These are phyloP conservation scores for Seriola dumerili DNA, from an alignment of 2,113 vertebrate genomes.

Conservation along the genomic window DNA sequence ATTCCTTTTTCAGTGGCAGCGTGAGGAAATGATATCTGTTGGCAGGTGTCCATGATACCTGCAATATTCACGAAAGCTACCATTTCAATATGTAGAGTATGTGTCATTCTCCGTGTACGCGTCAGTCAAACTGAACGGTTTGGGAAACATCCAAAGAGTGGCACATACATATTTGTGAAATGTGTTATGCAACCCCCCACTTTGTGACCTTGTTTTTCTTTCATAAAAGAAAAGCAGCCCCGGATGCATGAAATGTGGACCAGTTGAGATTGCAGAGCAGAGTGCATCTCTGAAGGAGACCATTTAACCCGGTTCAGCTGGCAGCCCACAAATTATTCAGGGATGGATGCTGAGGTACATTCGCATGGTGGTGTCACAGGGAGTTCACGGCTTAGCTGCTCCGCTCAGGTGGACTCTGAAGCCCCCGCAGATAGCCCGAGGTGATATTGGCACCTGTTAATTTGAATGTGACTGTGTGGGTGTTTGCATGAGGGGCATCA, in stretches of 20 bases:
- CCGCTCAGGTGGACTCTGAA: conserved; percentile 60
- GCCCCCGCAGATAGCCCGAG: conserved; percentile 27
- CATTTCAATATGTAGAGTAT: conserved; percentile 19
- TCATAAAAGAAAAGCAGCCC: conserved; percentile 21
- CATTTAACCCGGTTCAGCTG: conserved; percentile 71
- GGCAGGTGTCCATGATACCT: conserved; percentile 7
- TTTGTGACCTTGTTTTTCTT: conserved; percentile 62
- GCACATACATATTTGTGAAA: conserved; percentile 32
- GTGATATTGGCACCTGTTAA: conserved; percentile 54
- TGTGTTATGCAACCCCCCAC: conserved; percentile 30
- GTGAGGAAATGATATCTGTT: conserved; percentile 12
- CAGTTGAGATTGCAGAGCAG: conserved; percentile 51
- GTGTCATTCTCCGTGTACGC: background rate
- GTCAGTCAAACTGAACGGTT: conserved; percentile 32
- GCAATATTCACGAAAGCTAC: conserved; percentile 23
- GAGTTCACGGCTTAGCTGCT: conserved; percentile 69
- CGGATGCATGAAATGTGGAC: conserved; percentile 51
- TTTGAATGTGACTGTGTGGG: conserved; percentile 64
- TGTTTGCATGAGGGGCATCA: conserved; percentile 46
- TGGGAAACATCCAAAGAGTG: conserved; percentile 13
- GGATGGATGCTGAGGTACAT: conserved; percentile 56
- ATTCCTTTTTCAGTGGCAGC: background rate
- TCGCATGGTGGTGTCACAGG: conserved; percentile 69
- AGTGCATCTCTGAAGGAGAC: conserved; percentile 65
- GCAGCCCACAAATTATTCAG: conserved; percentile 80